A percentile compares a stretch with the other conserved stretches of the same genome.
phyloP scores from a whole-genome alignment of 2,888 invertebrate species.

The Crematogaster levior region DNA sequence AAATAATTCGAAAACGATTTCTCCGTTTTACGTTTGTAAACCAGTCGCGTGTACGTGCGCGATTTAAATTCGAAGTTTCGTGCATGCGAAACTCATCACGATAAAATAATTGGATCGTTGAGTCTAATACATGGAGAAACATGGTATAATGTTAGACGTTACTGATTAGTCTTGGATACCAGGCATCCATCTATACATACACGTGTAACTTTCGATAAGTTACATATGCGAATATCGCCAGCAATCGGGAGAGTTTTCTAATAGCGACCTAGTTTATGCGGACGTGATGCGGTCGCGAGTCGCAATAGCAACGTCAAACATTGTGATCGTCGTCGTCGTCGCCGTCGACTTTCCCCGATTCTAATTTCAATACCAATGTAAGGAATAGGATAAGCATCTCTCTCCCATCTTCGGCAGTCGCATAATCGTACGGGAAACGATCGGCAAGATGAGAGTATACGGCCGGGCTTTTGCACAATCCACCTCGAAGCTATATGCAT shows the following conservation, averaged over 20 bases:
- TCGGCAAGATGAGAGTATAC: slow-evolving; percentile 68
- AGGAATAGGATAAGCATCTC: slow-evolving; percentile 54
- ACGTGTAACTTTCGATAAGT: slow-evolving; percentile 26
- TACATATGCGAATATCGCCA: slow-evolving; percentile 7
- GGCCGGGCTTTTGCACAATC: slow-evolving; percentile 71
- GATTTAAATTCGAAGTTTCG: not conserved
- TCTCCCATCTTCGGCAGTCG: slow-evolving; percentile 60
- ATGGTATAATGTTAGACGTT: not conserved
- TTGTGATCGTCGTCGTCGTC: slow-evolving; percentile 31
- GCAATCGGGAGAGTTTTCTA: slow-evolving; percentile 30
- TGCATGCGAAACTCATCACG: not conserved
- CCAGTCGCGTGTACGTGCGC: slow-evolving; percentile 1
- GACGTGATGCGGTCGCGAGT: slow-evolving; percentile 39
- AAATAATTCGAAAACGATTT: slow-evolving; percentile 12
- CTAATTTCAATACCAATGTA: slow-evolving; percentile 69
- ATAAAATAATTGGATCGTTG: slow-evolving; percentile 6
- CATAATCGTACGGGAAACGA: slow-evolving; percentile 72
- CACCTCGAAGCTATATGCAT: slow-evolving; percentile 57
- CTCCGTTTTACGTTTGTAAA: not conserved
- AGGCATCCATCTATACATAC: not conserved
- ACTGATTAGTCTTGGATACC: not conserved
- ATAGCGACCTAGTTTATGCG: slow-evolving; percentile 38
- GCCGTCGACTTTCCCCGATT: slow-evolving; percentile 68
- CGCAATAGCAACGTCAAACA: slow-evolving; percentile 22
- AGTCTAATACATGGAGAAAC: not conserved